These are phyloP conservation scores for Mirza zaza DNA, from an alignment of 2,113 vertebrate genomes.

Conservation along the genomic window DNA sequence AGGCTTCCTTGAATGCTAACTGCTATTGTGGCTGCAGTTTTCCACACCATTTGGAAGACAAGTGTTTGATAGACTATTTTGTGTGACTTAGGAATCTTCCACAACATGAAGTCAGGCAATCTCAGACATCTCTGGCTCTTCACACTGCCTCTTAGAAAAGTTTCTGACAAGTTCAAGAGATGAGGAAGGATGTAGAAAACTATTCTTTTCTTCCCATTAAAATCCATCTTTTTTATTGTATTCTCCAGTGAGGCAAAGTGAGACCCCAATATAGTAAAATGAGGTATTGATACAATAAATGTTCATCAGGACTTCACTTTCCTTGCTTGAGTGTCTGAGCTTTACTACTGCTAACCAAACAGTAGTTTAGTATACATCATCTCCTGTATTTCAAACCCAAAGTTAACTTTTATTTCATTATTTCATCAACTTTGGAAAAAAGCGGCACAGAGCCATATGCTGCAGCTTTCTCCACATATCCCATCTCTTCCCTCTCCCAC, in stretches of 20 bases:
- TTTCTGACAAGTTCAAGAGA: constrained; percentile 62
- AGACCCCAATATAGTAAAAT: constrained; percentile 76
- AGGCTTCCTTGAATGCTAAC: constrained; percentile 49
- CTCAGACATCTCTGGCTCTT: constrained; percentile 56
- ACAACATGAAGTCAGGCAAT: constrained; percentile 10
- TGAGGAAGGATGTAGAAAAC: constrained; percentile 46
- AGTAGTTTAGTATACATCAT: constrained; percentile 63
- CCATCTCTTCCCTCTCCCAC: background rate
- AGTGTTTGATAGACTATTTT: constrained; percentile 35
- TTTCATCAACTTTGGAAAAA: background rate
- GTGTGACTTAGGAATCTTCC: constrained; percentile 15
- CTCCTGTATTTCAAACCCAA: constrained; percentile 60
- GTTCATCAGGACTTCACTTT: constrained; percentile 54
- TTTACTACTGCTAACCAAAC: constrained; percentile 51
- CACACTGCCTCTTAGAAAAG: constrained; percentile 23
- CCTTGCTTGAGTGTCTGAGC: constrained; percentile 55
- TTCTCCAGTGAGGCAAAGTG: constrained; percentile 75
- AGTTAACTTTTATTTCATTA: constrained; percentile 11
- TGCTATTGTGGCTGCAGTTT: background rate
- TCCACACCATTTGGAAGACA: constrained; percentile 33
- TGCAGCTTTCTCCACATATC: background rate
- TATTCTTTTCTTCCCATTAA: constrained; percentile 58
- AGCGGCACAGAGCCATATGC: background rate
- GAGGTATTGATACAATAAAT: constrained; percentile 80
- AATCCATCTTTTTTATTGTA: constrained; percentile 60